Base-by-base conservation (phyloP, 2,888 invertebrate species). In the Gisinianus flammeolus region DNA sequence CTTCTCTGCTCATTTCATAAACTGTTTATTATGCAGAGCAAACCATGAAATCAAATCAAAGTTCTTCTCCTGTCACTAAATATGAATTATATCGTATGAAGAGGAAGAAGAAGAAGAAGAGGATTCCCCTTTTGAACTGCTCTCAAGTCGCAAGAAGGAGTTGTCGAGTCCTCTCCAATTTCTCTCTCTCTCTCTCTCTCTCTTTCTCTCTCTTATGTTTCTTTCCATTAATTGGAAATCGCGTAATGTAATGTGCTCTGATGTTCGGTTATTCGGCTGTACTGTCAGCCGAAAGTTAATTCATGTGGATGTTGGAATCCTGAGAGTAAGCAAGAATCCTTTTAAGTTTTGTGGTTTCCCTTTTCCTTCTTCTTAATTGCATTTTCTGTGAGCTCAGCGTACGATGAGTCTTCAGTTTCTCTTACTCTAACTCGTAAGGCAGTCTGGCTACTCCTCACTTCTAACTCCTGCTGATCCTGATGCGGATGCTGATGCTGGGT, bases 341-440 rank as follows among this genome's bases (percentile, higher is more conserved):
- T 67, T 31, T 16, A 72, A 58, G 56, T 72, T 62, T 72, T 35
- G 73, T 44, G 73, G 64, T 74, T 74, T 62, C 78, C 71, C 69
- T 33, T 44, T 77, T 64, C 78, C 73, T 69, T 68, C 64, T 69
- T 52, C 44, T 78, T 72, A 71, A 76, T 74, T 78, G 68, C 72
- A 70, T 72, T 68, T 70, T 62, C 62, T 31, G 67, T 22, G n/a
- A n/a, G n/a, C n/a, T n/a, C n/a, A n/a, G n/a, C n/a, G n/a, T n/a
- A n/a, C n/a, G n/a, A n/a, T n/a, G n/a, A n/a, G n/a, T n/a, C n/a
- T n/a, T n/a, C 67, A 62, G 62, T 26, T 44, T 6, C 44, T 44
- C 35, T 35, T 12, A 5, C 35, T 35, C 35, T 35, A 5, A 8
- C 35, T 35, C 35, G n/a, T n/a, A n/a, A n/a, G n/a, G n/a, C n/a